Evolutionary conservation across 2,888 invertebrate genomes (phyloP).

Genomic region (Agrilus biguttatus): DNA sequence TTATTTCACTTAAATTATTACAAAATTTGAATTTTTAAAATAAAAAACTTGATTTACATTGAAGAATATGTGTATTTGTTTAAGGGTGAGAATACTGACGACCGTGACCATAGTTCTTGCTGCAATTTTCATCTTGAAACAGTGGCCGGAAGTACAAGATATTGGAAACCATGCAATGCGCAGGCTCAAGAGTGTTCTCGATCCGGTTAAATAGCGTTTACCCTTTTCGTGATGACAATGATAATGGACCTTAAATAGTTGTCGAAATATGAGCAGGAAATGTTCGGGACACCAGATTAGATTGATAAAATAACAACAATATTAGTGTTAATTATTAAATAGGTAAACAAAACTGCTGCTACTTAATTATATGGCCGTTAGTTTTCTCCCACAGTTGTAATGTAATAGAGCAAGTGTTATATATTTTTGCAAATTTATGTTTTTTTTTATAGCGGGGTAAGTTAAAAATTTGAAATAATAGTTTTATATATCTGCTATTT

Average conservation of each 20-base stretch:
- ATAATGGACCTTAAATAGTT: too few species aligned
- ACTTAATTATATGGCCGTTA: conserved; percentile 5
- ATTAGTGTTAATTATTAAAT: neutral
- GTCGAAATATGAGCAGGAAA: too few species aligned
- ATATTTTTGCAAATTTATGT: conserved; percentile 1
- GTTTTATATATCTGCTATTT: too few species aligned
- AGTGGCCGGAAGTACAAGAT: conserved; percentile 80
- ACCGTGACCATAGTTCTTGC: conserved; percentile 69
- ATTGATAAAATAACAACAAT: neutral
- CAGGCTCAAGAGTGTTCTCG: conserved; percentile 63
- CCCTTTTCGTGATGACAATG: conserved; percentile 11
- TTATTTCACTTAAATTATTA: too few species aligned
- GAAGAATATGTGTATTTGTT: conserved; percentile 21
- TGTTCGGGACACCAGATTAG: too few species aligned
- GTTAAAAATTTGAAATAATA: too few species aligned
- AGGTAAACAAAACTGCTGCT: conserved; percentile 3
- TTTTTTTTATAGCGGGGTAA: neutral
- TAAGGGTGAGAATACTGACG: conserved; percentile 73
- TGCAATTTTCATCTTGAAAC: conserved; percentile 70
- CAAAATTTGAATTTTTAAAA: too few species aligned
- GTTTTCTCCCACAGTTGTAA: conserved; percentile 1
- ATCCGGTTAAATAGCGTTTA: conserved; percentile 35
- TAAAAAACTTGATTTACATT: too few species aligned
- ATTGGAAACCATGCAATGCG: conserved; percentile 67
- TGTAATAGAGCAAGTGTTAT: neutral